Percentiles rank a stretch among this genome's conserved stretches.
Conservation (phyloP, 1,140 invertebrate genomes). For the Drosophila pseudoobscura region DNA sequence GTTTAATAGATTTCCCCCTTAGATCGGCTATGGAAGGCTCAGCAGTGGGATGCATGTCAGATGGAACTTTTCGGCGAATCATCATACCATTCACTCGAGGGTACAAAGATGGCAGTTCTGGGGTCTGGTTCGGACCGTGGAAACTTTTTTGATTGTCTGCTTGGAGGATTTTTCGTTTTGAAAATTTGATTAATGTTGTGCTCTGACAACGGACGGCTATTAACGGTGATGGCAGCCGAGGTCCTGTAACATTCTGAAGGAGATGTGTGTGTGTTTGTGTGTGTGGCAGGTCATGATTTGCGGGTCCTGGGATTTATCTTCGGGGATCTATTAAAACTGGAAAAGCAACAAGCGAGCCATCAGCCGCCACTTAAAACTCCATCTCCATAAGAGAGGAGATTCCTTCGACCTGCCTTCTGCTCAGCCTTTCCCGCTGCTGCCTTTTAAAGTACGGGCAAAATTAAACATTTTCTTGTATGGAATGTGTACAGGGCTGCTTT, state of each 20-base stretch:
- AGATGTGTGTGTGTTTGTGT: neutral
- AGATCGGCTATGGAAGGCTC: too few species aligned
- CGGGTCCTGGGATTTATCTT: conserved; percentile 52
- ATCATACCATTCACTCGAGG: too few species aligned
- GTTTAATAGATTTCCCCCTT: too few species aligned
- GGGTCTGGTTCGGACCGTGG: conserved; percentile 25
- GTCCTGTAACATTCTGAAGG: conserved; percentile 9
- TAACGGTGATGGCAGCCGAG: conserved; percentile 36
- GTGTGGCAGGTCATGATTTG: conserved; percentile 45
- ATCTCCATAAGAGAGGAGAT: conserved; percentile 12
- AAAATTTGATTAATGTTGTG: conserved; percentile 57
- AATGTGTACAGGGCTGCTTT: neutral
- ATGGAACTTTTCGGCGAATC: too few species aligned
- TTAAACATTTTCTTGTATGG: too few species aligned
- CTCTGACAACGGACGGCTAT: conserved; percentile 53
- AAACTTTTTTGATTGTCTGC: conserved; percentile 52
- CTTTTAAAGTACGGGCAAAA: too few species aligned
- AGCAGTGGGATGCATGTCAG: too few species aligned
- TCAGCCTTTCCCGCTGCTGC: too few species aligned
- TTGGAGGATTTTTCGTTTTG: conserved; percentile 47
- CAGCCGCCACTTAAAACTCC: conserved; percentile 45
- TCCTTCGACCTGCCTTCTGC: too few species aligned
- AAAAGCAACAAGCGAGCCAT: conserved; percentile 43
- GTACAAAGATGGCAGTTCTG: too few species aligned
- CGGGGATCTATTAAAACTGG: conserved; percentile 42